Evolutionary conservation across 1,140 invertebrate species (phyloP).

Genomic region (Brachystomella parvula): DNA sequence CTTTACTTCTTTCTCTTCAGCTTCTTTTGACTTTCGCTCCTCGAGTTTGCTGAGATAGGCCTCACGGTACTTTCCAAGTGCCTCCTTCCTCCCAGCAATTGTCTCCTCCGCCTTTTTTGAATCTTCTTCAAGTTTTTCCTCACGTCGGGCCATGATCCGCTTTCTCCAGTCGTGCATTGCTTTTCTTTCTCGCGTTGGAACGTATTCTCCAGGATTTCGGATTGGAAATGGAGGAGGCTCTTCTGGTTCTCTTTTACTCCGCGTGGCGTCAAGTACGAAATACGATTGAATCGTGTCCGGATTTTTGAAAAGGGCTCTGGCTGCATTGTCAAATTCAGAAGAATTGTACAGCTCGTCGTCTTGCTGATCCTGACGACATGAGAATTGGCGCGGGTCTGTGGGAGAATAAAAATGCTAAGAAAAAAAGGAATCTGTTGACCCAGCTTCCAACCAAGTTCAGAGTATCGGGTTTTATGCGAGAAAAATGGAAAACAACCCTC

Average conservation of each 20-base stretch:
- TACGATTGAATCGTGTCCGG: background rate
- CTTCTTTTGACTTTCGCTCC: background rate
- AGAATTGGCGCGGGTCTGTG: background rate
- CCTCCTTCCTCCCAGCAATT: background rate
- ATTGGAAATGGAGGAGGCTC: conserved; percentile 1
- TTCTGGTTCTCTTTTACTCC: background rate
- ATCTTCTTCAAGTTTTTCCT: background rate
- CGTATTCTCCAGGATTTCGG: background rate
- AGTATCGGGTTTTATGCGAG: too few relatives aligned
- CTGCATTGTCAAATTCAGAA: background rate
- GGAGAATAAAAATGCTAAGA: too few relatives aligned
- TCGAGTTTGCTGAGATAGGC: background rate
- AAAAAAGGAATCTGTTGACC: too few relatives aligned
- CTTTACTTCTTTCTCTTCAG: background rate
- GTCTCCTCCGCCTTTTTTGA: background rate
- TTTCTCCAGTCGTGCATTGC: background rate
- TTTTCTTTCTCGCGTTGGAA: background rate
- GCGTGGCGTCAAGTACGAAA: background rate
- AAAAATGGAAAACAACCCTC: too few relatives aligned
- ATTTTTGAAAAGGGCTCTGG: background rate
- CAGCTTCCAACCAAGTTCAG: too few relatives aligned
- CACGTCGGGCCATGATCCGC: background rate
- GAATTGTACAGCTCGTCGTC: background rate
- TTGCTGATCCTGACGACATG: background rate
- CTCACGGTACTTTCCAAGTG: background rate